Evolutionary conservation across 37 sponge, comb jelly and placozoan species (phyloP).

Genomic region (Cladorhizidae sp.): DNA sequence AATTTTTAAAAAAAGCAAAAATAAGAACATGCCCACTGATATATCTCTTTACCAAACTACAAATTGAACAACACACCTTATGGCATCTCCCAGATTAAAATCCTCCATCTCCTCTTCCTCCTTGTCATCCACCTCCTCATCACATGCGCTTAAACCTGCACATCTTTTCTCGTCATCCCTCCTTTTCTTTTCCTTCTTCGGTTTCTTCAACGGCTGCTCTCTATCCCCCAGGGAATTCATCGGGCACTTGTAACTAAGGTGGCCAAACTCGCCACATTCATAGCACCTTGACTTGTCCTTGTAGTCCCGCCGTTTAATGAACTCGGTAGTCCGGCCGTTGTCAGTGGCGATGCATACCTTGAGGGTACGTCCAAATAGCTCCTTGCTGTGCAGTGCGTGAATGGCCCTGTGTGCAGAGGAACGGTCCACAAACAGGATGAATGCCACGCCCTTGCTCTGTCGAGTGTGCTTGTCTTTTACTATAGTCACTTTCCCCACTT

Average conservation of each 20-base stretch:
- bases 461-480: conserved; percentile 73
- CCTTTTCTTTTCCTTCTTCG: conserved; percentile 54
- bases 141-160: not conserved
- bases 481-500: conserved; percentile 80
- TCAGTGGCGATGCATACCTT: conserved; percentile 88
- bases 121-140: conserved; percentile 39
- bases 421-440: conserved; percentile 85
- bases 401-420: conserved; percentile 74
- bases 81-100: conserved; percentile 67
- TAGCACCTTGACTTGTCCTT: conserved; percentile 88
- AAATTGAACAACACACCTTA: conserved; percentile 21
- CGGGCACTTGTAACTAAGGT: conserved; percentile 89
- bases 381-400: conserved; percentile 74
- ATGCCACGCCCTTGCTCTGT: conserved; percentile 93
- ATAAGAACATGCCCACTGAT: too few species aligned
- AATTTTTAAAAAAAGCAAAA: too few species aligned
- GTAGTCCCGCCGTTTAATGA: conserved; percentile 83
- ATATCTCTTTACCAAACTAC: too few species aligned
- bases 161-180: conserved; percentile 23
- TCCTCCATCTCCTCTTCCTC: conserved; percentile 70
- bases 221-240: conserved; percentile 88
- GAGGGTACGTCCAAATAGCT: conserved; percentile 90
- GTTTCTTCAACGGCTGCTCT: conserved; percentile 76
- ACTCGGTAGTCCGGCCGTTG: conserved; percentile 91
- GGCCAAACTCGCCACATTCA: conserved; percentile 96